Base-by-base conservation (phyloP, 2,113 vertebrate genomes). In the Labrus mixtus region DNA sequence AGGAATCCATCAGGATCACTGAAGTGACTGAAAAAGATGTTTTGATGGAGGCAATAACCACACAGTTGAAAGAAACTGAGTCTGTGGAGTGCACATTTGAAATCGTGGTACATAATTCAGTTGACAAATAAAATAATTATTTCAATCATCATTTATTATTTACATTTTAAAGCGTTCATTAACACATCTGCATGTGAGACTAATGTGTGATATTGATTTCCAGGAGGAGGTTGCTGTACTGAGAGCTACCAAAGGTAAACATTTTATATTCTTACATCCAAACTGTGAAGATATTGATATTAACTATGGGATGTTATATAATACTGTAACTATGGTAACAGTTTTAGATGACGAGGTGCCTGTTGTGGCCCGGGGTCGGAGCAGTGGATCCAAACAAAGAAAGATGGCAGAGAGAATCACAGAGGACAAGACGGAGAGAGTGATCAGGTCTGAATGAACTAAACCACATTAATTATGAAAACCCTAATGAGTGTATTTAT, bases 191-290 rank as follows among this genome's bases (percentile, higher is more conserved):
- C 3, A 43, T 25, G 1, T 39, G 39, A 23, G 60, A 68, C 67
- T 19, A 60, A 63, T 54, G 22, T 4, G 10, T 66, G 10, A 11
- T 54, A 60, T 50, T 59, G 1, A 19, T 76, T 76, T 77, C 16
- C 54, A 93, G 93, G 88, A 92, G 76, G 87, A 92, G 63, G 62
- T 86, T 12, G 73, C 55, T 9, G 19, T 84, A 33, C 37, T 69
- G 54, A 79, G 61, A 71, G 15, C n/a, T 2, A 56, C 39, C 25
- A 81, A 76, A 84, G 87, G 92, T 84, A 67, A 84, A 86, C 73
- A 73, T 70, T 41, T 68, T 17, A n/a, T 37, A 2, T 20, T 68
- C 19, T 62, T 10, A 15, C 2, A 45, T 60, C 22, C 51, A 22
- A 51, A 23, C 13, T 57, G 3, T 41, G 17, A 8, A 6, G 17